phyloP scores from a whole-genome alignment of 2,888 invertebrate genomes.

The Troides helena region DNA sequence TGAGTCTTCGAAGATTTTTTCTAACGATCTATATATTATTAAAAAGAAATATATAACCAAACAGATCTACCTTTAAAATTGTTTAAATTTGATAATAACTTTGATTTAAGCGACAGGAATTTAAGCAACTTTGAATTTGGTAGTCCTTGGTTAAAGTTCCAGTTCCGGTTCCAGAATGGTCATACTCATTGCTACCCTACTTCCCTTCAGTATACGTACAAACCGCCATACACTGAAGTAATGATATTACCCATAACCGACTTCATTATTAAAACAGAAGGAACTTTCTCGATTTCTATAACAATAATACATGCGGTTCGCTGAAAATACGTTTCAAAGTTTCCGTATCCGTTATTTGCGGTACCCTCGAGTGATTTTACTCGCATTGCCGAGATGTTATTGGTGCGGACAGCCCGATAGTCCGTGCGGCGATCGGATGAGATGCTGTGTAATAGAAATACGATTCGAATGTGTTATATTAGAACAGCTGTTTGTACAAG shows the following conservation, averaged over 20 bases:
- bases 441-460: constrained; percentile 21
- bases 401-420: constrained; percentile 16
- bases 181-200: too few relatives aligned
- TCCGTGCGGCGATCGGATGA: constrained; percentile 16
- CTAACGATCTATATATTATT: too few relatives aligned
- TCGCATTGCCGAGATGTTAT: constrained; percentile 11
- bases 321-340: constrained; percentile 2
- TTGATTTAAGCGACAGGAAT: too few relatives aligned
- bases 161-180: too few relatives aligned
- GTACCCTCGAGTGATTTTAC: constrained; percentile 17
- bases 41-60: too few relatives aligned
- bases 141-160: too few relatives aligned
- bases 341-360: constrained; percentile 11
- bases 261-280: not conserved
- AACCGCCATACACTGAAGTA: not conserved
- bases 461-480: constrained; percentile 2
- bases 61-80: too few relatives aligned
- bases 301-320: not conserved
- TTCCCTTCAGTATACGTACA: not conserved
- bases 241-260: not conserved
- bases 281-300: not conserved
- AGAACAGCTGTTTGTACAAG: too few relatives aligned
- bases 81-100: too few relatives aligned
- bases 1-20: too few relatives aligned
- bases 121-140: too few relatives aligned